phyloP scores from a whole-genome alignment of 2,113 vertebrate genomes.

The Leucosticte australis region DNA sequence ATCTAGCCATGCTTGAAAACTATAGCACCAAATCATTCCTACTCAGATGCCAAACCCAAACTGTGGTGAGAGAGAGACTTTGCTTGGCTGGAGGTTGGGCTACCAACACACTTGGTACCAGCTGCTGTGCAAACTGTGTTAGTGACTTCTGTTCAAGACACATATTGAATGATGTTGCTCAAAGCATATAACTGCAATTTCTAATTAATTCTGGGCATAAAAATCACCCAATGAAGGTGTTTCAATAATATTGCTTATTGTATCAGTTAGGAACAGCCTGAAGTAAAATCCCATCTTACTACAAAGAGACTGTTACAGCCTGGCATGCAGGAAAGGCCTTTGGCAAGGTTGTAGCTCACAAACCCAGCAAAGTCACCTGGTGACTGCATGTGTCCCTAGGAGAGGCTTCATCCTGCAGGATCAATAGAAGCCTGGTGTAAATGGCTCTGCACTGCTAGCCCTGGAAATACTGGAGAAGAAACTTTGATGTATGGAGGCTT shows the following conservation, averaged over 20 bases:
- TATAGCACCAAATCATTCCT: not conserved
- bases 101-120: accelerated
- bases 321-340: not conserved
- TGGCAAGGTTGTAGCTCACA: not conserved
- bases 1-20: not conserved
- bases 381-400: not conserved
- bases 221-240: not conserved
- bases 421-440: not conserved
- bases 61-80: not conserved
- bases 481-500: not conserved
- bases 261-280: not conserved
- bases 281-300: not conserved
- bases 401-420: not conserved
- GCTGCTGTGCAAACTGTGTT: not conserved
- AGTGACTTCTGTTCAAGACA: not conserved
- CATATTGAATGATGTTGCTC: not conserved
- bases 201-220: not conserved
- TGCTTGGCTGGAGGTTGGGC: not conserved
- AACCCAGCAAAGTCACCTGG: not conserved
- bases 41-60: not conserved
- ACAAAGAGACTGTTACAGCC: not conserved
- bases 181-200: not conserved
- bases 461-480: not conserved
- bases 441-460: accelerated
- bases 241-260: not conserved